phyloP scores from a whole-genome alignment of 2,888 invertebrate species.

The Diadegma fenestrale region DNA sequence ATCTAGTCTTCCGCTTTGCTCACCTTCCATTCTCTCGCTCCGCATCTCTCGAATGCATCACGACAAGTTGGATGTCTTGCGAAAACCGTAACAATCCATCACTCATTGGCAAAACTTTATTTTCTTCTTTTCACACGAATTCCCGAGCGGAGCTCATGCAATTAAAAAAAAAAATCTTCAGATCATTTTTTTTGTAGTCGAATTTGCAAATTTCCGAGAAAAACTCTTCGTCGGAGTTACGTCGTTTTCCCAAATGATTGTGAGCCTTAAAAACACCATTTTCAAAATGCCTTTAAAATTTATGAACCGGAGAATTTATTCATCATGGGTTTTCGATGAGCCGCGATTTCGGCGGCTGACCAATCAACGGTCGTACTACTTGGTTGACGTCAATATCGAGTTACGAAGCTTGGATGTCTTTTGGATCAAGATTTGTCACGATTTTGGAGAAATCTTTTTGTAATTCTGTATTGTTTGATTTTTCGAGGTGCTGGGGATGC shows the following conservation, averaged over 20 bases:
- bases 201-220: not conserved
- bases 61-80: slow-evolving; percentile 42
- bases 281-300: not conserved
- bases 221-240: not conserved
- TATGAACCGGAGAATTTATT: not conserved
- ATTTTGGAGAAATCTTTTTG: not conserved
- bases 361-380: not conserved
- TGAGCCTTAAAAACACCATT: not conserved
- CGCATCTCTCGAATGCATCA: not conserved
- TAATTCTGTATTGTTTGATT: not conserved
- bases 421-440: not conserved
- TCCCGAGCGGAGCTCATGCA: not conserved
- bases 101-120: slow-evolving; percentile 30
- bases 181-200: not conserved
- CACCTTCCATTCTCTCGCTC: slow-evolving; percentile 23
- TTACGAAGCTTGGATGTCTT: not conserved
- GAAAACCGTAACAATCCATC: slow-evolving; percentile 70
- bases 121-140: slow-evolving; percentile 9
- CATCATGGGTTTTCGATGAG: not conserved
- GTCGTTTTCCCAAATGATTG: not conserved
- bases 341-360: not conserved
- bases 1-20: slow-evolving; percentile 17
- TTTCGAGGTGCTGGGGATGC: not conserved
- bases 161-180: not conserved
- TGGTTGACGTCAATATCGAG: not conserved